A percentile compares a stretch with the other conserved stretches of the same genome.
Conservation (phyloP, 2,888 invertebrate species). For the Ptilodon capucinus region DNA sequence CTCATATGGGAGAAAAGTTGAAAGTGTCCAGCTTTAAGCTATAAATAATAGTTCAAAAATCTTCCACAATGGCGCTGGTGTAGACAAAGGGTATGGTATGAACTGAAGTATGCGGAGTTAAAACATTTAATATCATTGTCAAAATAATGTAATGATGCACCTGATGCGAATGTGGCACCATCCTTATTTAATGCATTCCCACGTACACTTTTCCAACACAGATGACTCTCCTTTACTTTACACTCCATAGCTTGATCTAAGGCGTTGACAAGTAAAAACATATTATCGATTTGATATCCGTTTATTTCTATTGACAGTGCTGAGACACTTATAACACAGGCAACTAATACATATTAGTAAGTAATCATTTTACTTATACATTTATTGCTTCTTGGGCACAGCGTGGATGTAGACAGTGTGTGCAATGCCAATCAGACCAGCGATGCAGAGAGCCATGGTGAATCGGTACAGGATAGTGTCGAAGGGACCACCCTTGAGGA, state of each 20-base stretch:
- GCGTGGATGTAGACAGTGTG: slow-evolving; percentile 66
- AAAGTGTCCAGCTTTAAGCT: too few relatives aligned
- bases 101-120: too few relatives aligned
- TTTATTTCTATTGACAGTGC: slow-evolving; percentile 57
- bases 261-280: slow-evolving; percentile 8
- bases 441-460: slow-evolving; percentile 64
- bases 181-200: too few relatives aligned
- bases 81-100: too few relatives aligned
- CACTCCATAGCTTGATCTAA: background rate
- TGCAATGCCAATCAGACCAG: slow-evolving; percentile 62
- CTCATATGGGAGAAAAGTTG: too few relatives aligned
- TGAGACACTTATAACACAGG: slow-evolving; percentile 47
- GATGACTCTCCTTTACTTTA: background rate
- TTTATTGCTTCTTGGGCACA: slow-evolving; percentile 63
- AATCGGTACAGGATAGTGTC: slow-evolving; percentile 76
- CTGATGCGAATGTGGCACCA: too few relatives aligned
- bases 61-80: too few relatives aligned
- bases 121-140: too few relatives aligned
- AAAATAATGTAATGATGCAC: too few relatives aligned
- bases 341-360: slow-evolving; percentile 55
- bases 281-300: slow-evolving; percentile 15
- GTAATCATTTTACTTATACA: slow-evolving; percentile 32
- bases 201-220: too few relatives aligned
- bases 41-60: too few relatives aligned
- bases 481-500: slow-evolving; percentile 81